Conservation (phyloP, 2,888 invertebrate species). For the Eupsilia transversa region DNA sequence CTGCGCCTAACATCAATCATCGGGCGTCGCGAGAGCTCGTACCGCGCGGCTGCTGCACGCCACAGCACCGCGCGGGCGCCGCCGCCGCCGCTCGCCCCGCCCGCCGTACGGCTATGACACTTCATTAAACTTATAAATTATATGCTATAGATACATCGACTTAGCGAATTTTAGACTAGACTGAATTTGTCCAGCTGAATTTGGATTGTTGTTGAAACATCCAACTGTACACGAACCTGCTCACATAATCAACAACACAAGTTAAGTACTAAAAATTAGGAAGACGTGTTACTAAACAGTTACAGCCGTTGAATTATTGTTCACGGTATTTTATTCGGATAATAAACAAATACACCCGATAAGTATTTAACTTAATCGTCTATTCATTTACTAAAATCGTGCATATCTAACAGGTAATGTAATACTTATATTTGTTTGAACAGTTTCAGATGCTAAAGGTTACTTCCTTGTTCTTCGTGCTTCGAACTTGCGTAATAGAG, state of each 20-base stretch:
- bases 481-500: conserved; percentile 81
- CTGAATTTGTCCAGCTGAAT: conserved; percentile 21
- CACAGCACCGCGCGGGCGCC: conserved; percentile 15
- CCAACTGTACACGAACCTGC: background rate
- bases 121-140: conserved; percentile 74
- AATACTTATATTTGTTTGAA: conserved; percentile 85
- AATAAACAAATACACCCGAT: conserved; percentile 65
- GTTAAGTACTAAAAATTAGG: conserved; percentile 20
- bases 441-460: conserved; percentile 87
- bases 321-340: conserved; percentile 67
- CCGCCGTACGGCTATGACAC: conserved; percentile 64
- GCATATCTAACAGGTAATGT: conserved; percentile 82
- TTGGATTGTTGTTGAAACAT: background rate
- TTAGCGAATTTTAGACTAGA: conserved; percentile 59
- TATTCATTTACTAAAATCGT: conserved; percentile 79
- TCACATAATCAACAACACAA: background rate
- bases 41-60: conserved; percentile 50
- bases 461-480: conserved; percentile 85
- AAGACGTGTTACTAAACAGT: conserved; percentile 47
- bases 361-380: conserved; percentile 68
- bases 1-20: conserved; percentile 85
- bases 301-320: conserved; percentile 61
- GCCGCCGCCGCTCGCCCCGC: conserved; percentile 11
- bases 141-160: conserved; percentile 62
- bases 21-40: conserved; percentile 49